Evolutionary conservation across 2,797 vertebrate genomes (phyloP), one percentile per base, ranked within the genome.

Genomic region (Myotis findleyi): DNA sequence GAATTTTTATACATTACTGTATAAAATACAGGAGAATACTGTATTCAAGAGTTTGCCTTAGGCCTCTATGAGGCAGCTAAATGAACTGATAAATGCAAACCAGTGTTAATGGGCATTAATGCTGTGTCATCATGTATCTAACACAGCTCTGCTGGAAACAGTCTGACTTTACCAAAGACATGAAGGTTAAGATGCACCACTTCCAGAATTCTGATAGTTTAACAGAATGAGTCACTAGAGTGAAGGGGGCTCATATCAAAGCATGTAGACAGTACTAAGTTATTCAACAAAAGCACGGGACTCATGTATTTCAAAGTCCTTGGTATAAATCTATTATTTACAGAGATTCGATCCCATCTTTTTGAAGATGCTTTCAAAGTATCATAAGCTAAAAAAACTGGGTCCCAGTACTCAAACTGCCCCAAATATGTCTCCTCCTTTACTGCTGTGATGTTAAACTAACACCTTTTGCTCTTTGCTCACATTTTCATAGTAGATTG

Each of bases 341-440:
- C 18, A 90, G 47, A 71, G 69, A 68, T 47, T 66, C 0, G 47
- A 75, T 71, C 5, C 17, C 3, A 44, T 51, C 5, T 57, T 91
- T 96, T 75, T 62, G 33, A 95, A 92, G 27, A 88, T 77, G 55
- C 7, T 85, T 82, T 90, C 51, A 57, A 20, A 75, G 62, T 87
- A 85, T 51, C 17, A 68, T 71, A 77, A 77, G 6, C 38, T 92
- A 62, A 79, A 44, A 93, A 12, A 64, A 2, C 10, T 66, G 23
- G 11, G 1, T 87, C 16, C n/a, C 13, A 53, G 57, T 68, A 87
- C 10, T 87, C 44, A 85, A 73, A 92, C 6, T 27, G 16, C 33
- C 18, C 13, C 11, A 84, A 90, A 75, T 55, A 92, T 69, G 68
- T 91, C 23, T 53, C 55, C 1, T 4, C 89, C 7, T 71, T 91